Evolutionary conservation across 2,797 vertebrate genomes (phyloP).

Genomic region (Enteromius trimaculatus): DNA sequence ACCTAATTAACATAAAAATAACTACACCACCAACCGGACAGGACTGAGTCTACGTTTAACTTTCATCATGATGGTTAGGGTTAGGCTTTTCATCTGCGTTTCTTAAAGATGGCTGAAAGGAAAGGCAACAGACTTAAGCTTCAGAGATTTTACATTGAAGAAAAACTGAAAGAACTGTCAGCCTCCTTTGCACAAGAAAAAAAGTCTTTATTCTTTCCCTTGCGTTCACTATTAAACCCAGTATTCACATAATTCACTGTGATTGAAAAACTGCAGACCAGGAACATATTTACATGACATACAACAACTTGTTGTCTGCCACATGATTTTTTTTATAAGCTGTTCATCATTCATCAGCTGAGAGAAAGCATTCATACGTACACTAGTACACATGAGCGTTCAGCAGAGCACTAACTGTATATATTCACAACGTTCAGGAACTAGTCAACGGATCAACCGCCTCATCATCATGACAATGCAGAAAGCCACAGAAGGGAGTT

Average conservation of each 20-base stretch:
- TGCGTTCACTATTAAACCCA: too few relatives aligned
- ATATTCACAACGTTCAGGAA: not conserved
- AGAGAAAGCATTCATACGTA: not conserved
- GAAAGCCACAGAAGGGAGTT: slow-evolving; percentile 7
- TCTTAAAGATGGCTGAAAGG: not conserved
- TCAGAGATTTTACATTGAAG: not conserved
- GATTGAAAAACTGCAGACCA: not conserved
- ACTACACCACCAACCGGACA: not conserved
- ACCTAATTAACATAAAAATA: not conserved
- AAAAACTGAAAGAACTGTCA: not conserved
- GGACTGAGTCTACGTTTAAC: not conserved
- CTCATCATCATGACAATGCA: slow-evolving; percentile 22
- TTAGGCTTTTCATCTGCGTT: too few relatives aligned
- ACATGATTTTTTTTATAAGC: not conserved
- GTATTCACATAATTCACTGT: not conserved
- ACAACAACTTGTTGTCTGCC: not conserved
- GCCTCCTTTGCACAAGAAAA: not conserved
- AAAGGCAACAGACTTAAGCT: not conserved
- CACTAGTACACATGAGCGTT: not conserved
- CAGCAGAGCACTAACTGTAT: not conserved
- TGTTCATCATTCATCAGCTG: not conserved
- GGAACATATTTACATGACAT: not conserved
- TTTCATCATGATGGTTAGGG: not conserved
- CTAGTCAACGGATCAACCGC: too few relatives aligned
- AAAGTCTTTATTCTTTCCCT: not conserved